Base-by-base conservation (phyloP, 2,888 invertebrate genomes). In the Conops quadrifasciatus region DNA sequence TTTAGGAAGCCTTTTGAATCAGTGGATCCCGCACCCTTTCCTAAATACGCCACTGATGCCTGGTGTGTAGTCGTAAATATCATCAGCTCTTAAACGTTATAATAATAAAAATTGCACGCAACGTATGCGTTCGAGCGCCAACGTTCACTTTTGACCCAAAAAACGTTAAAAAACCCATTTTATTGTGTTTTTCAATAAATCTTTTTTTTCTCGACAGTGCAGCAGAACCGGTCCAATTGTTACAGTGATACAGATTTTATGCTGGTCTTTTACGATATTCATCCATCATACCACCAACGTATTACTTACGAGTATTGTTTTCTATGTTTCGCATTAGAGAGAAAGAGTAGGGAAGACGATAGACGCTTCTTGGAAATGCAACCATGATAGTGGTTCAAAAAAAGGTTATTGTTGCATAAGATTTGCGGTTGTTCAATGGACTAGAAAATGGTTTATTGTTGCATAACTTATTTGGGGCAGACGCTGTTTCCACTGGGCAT, bases 131-230 rank as follows among this genome's bases (percentile, higher is more conserved):
- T n/a, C 49, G 30, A 36, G 19, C 7, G 19, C 24, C 67, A 68
- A 82, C 84, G 80, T 81, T 84, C 84, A 82, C 84, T 84, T 84
- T 82, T 84, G 84, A 85, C 84, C 84, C 81, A 84, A 82, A 83
- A 36, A 84, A 80, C 75, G 11, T 58, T 64, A 43, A 58, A 53
- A 63, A 67, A 49, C 43, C 59, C 63, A 53, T 30, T 43, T 60
- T 16, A 19, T 28, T 58, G 30, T 58, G 64, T 28, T 21, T 28
- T 66, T 13, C 51, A 19, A 21, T 56, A n/a, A 16, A 45, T 59
- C 24, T 53, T 60, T 43, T 60, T 45, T 47, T 24, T 30, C 43
- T 56, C 65, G 24, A n/a, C 53, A 65, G 49, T 36, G 67, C 49
- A 30, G 70, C 59, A 49, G 58, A 72, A 72, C 72, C 72, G 72